Conservation (phyloP, 2,113 vertebrate species). For the Cnemophilus loriae region DNA sequence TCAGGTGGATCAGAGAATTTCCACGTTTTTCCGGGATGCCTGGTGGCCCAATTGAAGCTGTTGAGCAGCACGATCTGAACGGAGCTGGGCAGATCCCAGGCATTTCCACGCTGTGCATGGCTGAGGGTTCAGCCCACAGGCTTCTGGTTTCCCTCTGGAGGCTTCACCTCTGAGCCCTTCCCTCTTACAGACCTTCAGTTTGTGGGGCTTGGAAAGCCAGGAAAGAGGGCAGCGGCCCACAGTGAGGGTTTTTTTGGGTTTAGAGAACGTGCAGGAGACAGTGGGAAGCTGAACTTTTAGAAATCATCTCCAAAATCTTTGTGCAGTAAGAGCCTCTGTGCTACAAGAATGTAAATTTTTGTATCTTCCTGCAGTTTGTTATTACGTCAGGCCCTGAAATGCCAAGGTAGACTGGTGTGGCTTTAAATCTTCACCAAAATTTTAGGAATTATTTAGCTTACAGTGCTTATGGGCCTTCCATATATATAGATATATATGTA, state of each 20-base stretch:
- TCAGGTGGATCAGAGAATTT: background rate
- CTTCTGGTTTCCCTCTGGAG: background rate
- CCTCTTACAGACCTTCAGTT: background rate
- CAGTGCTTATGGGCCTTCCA: background rate
- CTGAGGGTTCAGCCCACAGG: background rate
- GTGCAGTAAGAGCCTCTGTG: background rate
- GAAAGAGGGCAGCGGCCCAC: background rate
- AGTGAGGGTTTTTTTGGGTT: background rate
- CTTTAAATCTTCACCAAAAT: background rate
- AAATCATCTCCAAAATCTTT: background rate
- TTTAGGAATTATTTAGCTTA: background rate
- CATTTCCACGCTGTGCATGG: accelerated
- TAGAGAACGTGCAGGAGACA: background rate
- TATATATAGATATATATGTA: background rate
- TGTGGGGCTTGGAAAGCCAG: background rate
- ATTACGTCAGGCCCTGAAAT: background rate
- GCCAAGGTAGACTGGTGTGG: background rate
- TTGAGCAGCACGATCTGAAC: background rate
- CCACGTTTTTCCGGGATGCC: background rate
- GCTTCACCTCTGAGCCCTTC: background rate
- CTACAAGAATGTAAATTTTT: background rate
- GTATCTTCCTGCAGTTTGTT: background rate
- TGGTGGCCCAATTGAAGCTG: background rate
- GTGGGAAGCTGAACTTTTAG: background rate
- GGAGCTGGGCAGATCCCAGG: background rate